These are phyloP conservation scores for Homarus americanus DNA, from an alignment of 1,140 invertebrate species.

Conservation along the genomic window DNA sequence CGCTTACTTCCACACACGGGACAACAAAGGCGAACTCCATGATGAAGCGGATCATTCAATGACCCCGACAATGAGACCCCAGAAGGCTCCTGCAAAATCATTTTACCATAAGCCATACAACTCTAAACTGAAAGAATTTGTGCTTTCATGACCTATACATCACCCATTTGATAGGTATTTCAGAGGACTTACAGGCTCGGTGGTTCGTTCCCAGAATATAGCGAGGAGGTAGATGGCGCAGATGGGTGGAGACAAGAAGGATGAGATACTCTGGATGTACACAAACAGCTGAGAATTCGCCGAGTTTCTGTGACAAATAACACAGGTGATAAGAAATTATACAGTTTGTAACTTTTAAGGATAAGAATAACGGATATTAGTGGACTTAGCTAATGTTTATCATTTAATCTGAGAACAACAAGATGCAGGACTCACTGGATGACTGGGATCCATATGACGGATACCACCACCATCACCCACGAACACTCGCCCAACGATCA, in stretches of 20 bases:
- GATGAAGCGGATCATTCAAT: constrained; percentile 78
- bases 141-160: neutral
- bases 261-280: constrained; percentile 81
- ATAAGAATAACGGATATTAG: no score
- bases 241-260: constrained; percentile 81
- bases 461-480: constrained; percentile 79
- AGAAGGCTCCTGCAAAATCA: constrained; percentile 79
- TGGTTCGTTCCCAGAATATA: constrained; percentile 79
- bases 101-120: neutral
- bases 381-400: neutral
- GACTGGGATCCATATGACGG: constrained; percentile 81
- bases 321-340: neutral
- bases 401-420: neutral
- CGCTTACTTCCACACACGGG: constrained; percentile 77
- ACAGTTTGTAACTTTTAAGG: no score
- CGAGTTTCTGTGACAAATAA: neutral
- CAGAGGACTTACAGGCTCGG: constrained; percentile 78
- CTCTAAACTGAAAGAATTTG: neutral
- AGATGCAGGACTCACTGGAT: constrained; percentile 74
- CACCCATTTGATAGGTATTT: neutral
- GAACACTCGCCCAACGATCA: constrained; percentile 18
- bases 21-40: constrained; percentile 78
- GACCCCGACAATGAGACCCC: constrained; percentile 79
- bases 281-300: constrained; percentile 79
- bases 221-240: constrained; percentile 80